Base-by-base conservation (phyloP, 2,888 invertebrate species). In the Cheilosia vernalis region DNA sequence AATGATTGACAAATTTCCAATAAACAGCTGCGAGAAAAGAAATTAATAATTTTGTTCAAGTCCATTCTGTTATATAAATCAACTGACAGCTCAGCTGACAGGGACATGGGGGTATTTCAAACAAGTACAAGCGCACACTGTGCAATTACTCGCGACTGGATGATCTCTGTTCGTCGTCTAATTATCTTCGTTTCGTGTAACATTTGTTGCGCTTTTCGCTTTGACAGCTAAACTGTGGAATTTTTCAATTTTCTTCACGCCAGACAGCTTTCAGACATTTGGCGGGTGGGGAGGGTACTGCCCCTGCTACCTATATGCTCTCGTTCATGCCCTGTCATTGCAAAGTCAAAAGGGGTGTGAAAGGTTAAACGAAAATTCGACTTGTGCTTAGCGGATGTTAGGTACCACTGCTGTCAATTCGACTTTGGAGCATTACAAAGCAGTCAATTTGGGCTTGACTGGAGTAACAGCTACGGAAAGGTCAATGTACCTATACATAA, bases 1-100 rank as follows among this genome's bases (percentile, higher is more conserved):
- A 84, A 69, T 84, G 79, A 84, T 84, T 84, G 83, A 84, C 84
- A 84, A 84, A 80, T 80, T 80, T 66, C 74, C 69, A 84, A 84
- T 84, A 84, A 37, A 79, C 70, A 72, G 53, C 66, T 60, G 66
- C 15, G 47, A 64, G 13, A 21, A 21, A 21, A 21, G 21, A 21
- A 79, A 64, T 79, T 67, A 79, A 69, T 69, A 84, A 74, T 64
- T 17, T 58, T 56, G 53, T 53, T 56, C 33, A 51, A 78, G 37
- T 56, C 19, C 63, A 53, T 66, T 53, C 64, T 19, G 63, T 53
- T 51, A 60, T 40, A 81, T 61, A 60, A 42, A 64, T 47, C 49
- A n/a, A 51, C 73, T 79, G 83, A 69, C 83, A 74, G 83, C 15
- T 56, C 19, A 55, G 51, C 72, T 72, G 78, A 47, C 72, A 73